Percentiles rank a stretch among this genome's conserved stretches.
Evolutionary conservation across 1,140 invertebrate genomes (phyloP).

Genomic region (Lamellibrachia luymesi): DNA sequence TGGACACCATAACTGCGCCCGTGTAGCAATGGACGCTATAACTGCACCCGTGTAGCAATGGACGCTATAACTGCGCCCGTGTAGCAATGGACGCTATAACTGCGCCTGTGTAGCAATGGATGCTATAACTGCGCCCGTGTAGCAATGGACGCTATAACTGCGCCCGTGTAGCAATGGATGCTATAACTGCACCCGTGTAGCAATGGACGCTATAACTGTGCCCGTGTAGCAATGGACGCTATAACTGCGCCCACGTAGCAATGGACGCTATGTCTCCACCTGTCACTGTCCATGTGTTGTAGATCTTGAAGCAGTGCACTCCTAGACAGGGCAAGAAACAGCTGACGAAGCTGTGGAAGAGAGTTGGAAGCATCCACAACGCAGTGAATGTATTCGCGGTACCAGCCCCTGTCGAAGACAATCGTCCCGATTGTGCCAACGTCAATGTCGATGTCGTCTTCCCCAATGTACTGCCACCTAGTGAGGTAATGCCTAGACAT

Average conservation of each 20-base stretch:
- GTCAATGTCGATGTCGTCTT: neutral
- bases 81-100: no score
- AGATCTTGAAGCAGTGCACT: neutral
- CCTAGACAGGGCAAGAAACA: neutral
- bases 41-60: no score
- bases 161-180: no score
- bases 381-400: neutral
- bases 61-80: no score
- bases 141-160: no score
- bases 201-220: no score
- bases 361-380: neutral
- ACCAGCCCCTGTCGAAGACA: neutral
- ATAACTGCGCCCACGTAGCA: neutral
- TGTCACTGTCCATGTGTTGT: neutral
- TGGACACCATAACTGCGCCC: no score
- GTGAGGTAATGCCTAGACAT: neutral
- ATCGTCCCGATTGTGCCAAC: neutral
- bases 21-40: no score
- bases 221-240: no score
- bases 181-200: no score
- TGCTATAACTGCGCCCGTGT: no score
- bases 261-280: neutral
- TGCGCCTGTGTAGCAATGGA: no score
- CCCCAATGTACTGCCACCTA: constrained; percentile 7
- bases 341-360: neutral